Evolutionary conservation across 2,797 vertebrate species (phyloP).

Genomic region (Botia almorhae): DNA sequence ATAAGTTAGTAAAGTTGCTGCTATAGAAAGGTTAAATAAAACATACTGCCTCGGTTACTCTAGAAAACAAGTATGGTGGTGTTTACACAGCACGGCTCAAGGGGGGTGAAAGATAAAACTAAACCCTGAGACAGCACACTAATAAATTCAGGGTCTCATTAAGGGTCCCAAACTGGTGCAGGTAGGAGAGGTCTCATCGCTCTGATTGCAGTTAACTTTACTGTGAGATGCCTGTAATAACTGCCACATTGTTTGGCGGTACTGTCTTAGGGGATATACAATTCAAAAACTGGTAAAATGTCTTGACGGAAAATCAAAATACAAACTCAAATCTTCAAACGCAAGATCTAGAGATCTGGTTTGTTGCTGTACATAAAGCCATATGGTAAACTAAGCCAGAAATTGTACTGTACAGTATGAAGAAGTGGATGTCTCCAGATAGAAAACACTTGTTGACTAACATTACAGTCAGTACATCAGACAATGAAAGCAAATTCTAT

Average conservation of each 20-base stretch:
- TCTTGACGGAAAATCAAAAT: not conserved
- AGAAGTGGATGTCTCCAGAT: constrained; percentile 1
- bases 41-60: constrained; percentile 46
- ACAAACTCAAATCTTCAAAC: constrained; percentile 9
- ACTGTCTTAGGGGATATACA: constrained; percentile 11
- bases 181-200: constrained; percentile 21
- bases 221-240: constrained; percentile 18
- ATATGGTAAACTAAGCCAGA: constrained; percentile 25
- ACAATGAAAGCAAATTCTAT: not conserved
- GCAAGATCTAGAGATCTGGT: constrained; percentile 18
- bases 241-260: constrained; percentile 37
- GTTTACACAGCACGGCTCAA: constrained; percentile 31
- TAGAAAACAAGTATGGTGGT: constrained; percentile 48
- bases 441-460: constrained; percentile 18
- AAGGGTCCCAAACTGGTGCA: constrained; percentile 2
- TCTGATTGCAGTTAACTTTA: constrained; percentile 30
- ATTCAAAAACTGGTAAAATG: constrained; percentile 9
- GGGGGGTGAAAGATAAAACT: constrained; percentile 23
- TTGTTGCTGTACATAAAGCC: constrained; percentile 10
- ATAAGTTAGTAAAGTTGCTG: constrained; percentile 1
- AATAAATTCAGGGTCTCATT: constrained; percentile 35
- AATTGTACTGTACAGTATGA: constrained; percentile 5
- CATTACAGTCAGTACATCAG: not conserved
- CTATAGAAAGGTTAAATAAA: constrained; percentile 49
- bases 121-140: constrained; percentile 4